A percentile compares a stretch with the other conserved stretches of the same genome.
Conservation (phyloP, 2,888 invertebrate genomes). For the Ophion costatus region DNA sequence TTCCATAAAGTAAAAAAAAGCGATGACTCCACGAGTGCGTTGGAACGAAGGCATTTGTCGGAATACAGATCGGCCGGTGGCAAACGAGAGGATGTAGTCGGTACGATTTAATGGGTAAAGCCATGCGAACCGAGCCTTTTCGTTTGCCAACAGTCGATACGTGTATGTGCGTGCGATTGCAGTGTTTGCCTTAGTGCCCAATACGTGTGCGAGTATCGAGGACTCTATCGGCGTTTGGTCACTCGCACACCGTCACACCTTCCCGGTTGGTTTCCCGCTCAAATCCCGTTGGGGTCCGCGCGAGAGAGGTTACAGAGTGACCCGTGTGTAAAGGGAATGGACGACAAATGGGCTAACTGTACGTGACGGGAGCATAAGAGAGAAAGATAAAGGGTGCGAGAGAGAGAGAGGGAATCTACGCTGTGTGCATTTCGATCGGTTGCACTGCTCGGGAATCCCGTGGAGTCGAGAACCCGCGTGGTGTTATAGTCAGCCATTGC, state of each 20-base stretch:
- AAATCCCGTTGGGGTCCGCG: conserved; percentile 62
- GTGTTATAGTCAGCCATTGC: conserved; percentile 37
- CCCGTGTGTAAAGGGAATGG: conserved; percentile 74
- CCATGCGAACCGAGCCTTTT: conserved; percentile 27
- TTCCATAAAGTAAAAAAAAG: not conserved
- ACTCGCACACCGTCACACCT: conserved; percentile 68
- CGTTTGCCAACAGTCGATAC: conserved; percentile 13
- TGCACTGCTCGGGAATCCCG: conserved; percentile 31
- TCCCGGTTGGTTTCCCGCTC: conserved; percentile 62
- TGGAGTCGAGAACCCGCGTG: conserved; percentile 26
- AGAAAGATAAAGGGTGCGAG: conserved; percentile 29
- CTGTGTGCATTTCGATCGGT: conserved; percentile 48
- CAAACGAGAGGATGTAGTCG: conserved; percentile 31
- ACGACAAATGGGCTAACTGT: conserved; percentile 76
- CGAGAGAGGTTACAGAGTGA: conserved; percentile 70
- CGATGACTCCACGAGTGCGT: not conserved
- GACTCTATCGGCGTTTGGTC: conserved; percentile 45
- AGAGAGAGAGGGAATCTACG: conserved; percentile 19
- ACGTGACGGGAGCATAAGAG: conserved; percentile 68
- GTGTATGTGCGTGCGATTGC: not conserved
- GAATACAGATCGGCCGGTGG: not conserved
- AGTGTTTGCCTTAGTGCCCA: conserved; percentile 13
- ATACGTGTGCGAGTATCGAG: conserved; percentile 24
- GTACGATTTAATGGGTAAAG: conserved; percentile 28
- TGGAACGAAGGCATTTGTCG: not conserved